Evolutionary conservation across 2,888 invertebrate species (phyloP).

Genomic region (Trichacis sp.): DNA sequence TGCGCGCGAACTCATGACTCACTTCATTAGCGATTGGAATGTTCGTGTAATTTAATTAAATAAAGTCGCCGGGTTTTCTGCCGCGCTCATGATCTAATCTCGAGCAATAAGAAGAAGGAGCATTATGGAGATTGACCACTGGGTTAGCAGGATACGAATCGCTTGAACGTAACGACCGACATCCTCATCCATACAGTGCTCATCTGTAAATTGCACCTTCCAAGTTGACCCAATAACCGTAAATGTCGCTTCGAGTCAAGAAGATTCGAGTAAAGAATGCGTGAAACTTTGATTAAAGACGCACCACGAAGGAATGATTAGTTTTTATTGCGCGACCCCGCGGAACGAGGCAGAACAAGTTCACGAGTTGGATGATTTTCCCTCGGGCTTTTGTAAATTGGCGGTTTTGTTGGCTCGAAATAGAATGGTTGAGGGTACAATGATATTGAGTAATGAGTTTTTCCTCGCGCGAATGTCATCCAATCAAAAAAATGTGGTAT

Average conservation of each 20-base stretch:
- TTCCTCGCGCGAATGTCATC: too few relatives aligned
- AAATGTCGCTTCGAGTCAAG: neutral
- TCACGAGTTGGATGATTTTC: too few relatives aligned
- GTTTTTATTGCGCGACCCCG: too few relatives aligned
- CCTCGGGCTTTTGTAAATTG: too few relatives aligned
- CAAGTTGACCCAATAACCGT: slow-evolving; percentile 52
- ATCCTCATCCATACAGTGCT: slow-evolving; percentile 57
- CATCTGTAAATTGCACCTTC: slow-evolving; percentile 53
- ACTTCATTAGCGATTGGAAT: neutral
- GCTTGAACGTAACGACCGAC: slow-evolving; percentile 62
- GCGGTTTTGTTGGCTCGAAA: too few relatives aligned
- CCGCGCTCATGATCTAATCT: slow-evolving; percentile 24
- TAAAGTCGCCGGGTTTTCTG: slow-evolving; percentile 18
- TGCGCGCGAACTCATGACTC: neutral
- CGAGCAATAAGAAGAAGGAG: slow-evolving; percentile 49
- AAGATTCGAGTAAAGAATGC: neutral
- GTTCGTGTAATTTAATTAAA: slow-evolving; percentile 4
- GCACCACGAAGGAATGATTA: neutral
- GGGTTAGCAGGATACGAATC: slow-evolving; percentile 63
- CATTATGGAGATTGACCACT: slow-evolving; percentile 53
- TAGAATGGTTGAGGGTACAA: too few relatives aligned
- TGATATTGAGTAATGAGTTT: too few relatives aligned
- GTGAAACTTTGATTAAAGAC: neutral
- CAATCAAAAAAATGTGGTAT: too few relatives aligned
- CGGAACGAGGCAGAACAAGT: too few relatives aligned